Base-by-base conservation (phyloP, 1,140 invertebrate species). In the Hylaeus volcanicus region DNA sequence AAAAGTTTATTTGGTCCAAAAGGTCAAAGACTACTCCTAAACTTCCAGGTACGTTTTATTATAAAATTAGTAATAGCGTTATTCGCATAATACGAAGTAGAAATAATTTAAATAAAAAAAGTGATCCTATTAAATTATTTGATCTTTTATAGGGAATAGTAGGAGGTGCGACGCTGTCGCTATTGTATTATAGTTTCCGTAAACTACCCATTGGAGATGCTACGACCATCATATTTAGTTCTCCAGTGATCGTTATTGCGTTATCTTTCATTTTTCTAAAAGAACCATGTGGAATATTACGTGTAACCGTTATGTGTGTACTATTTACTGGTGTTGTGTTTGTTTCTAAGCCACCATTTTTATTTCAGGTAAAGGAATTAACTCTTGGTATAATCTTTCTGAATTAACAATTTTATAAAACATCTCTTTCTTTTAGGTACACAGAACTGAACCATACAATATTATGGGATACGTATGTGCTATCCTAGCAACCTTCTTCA, bases 151-250 rank as follows among this genome's bases (percentile, higher is more conserved):
- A 94, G 93, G 94, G 94, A 12, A 51, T 94, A 26, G 93, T 94
- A n/a, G 94, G 94, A 2, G 94, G 94, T 37, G 89, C 93, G 73
- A 94, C 93, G 0, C 75, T 94, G 6, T 92, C 92, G 5, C 81
- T 94, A 39, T 84, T 95, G 4, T 95, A 94, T 88, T 94, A 93
- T 81, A 94, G 94, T 71, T 94, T 95, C 74, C 90, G 93, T 53
- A 93, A 93, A 79, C 84, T 95, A 39, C 94, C 95, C 8, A 77
- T 95, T 41, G 94, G 94, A 3, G 94, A 95, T 90, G 94, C 95
- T 11, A 94, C 95, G 1, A 94, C 94, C 4, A 95, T 95, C 26
- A 95, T 95, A 81, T 94, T 95, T 81, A 95, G 94, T 84, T 95
- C 94, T 53, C 94, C 94, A 11, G 94, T 95, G 0, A 94, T 95